Evolutionary conservation across 2,113 vertebrate genomes (phyloP).

Genomic region (Morone chrysops): DNA sequence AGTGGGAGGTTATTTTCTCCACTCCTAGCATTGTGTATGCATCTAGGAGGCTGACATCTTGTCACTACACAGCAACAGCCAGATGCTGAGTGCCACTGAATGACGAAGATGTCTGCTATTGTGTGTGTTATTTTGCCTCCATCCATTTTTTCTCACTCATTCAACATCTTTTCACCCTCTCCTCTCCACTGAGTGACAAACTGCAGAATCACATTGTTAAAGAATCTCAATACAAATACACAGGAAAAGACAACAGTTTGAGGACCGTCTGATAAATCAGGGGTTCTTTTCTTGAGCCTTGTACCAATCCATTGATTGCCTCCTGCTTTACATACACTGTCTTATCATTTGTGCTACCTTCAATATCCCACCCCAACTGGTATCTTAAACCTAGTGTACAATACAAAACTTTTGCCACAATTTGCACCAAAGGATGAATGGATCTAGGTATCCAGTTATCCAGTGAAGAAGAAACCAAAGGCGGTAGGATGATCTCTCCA

Average conservation of each 20-base stretch:
- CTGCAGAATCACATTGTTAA: conserved; percentile 3
- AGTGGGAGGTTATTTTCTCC: conserved; percentile 40
- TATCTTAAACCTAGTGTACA: not conserved
- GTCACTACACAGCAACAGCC: conserved; percentile 32
- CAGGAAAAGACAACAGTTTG: not conserved
- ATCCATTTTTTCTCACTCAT: conserved; percentile 4
- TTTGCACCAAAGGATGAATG: not conserved
- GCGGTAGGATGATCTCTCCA: too few species aligned
- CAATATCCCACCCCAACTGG: not conserved
- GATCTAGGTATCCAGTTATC: not conserved
- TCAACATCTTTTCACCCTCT: not conserved
- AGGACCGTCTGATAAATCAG: not conserved
- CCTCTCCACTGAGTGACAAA: not conserved
- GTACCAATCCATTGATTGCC: not conserved
- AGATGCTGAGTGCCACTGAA: conserved; percentile 27
- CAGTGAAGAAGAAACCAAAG: too few species aligned
- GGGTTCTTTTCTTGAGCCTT: not conserved
- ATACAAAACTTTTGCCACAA: not conserved
- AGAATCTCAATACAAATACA: not conserved
- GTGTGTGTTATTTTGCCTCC: not conserved
- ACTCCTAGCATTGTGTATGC: conserved; percentile 17
- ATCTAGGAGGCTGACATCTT: conserved; percentile 31
- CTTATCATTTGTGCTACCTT: not conserved
- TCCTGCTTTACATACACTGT: not conserved
- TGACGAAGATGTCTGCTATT: conserved; percentile 16